phyloP scores from a whole-genome alignment of 2,888 invertebrate species.

The Byasa hedistus region DNA sequence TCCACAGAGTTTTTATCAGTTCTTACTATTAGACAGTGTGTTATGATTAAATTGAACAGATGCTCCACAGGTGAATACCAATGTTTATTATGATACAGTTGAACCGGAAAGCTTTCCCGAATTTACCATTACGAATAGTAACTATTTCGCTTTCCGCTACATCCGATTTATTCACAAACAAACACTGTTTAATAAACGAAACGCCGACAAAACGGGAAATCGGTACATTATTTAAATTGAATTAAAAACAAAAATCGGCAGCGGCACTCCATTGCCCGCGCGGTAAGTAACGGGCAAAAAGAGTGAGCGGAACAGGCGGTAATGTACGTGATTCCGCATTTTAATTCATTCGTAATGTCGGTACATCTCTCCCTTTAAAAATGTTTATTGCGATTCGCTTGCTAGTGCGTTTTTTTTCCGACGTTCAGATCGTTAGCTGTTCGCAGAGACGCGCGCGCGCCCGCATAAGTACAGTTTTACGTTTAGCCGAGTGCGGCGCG shows the following conservation, averaged over 20 bases:
- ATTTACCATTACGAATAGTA: not conserved
- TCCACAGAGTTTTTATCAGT: too few relatives aligned
- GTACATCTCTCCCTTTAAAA: constrained; percentile 65
- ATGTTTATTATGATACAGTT: not conserved
- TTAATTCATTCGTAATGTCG: constrained; percentile 67
- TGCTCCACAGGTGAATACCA: too few relatives aligned
- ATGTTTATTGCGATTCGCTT: constrained; percentile 55
- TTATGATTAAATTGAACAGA: too few relatives aligned
- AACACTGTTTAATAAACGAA: constrained; percentile 6
- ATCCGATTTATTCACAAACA: constrained; percentile 9
- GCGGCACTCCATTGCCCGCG: constrained; percentile 50
- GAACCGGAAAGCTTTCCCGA: not conserved
- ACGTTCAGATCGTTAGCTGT: constrained; percentile 47
- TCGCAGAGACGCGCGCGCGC: constrained; percentile 40
- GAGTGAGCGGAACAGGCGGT: constrained; percentile 55
- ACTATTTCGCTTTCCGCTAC: not conserved
- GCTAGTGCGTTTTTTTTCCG: constrained; percentile 43
- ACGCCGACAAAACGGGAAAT: constrained; percentile 20
- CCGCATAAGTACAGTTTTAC: constrained; percentile 51
- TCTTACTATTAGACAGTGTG: too few relatives aligned
- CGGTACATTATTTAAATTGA: constrained; percentile 29
- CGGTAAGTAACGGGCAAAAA: constrained; percentile 67
- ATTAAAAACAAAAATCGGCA: constrained; percentile 43
- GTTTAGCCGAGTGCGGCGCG: constrained; percentile 34
- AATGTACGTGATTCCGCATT: constrained; percentile 78